Evolutionary conservation across 2,888 invertebrate genomes (phyloP).

Genomic region (Teleiodes luculella): DNA sequence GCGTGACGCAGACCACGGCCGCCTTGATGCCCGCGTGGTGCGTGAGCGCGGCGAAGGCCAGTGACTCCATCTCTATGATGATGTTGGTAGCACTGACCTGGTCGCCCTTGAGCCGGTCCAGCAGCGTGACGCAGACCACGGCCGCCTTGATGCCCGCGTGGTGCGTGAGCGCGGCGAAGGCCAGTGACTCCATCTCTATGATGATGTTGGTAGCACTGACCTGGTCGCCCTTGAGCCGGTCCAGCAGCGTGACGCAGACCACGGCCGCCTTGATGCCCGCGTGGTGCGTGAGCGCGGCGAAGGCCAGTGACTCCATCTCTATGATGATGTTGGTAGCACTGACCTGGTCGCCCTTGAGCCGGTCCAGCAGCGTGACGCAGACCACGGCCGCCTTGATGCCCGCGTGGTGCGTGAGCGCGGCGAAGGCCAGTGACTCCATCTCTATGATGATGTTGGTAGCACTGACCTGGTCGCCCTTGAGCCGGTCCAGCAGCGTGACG

Average conservation of each 20-base stretch:
- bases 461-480: constrained; percentile 94
- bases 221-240: constrained; percentile 96
- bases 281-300: constrained; percentile 95
- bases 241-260: constrained; percentile 93
- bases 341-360: constrained; percentile 96
- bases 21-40: constrained; percentile 95
- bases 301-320: constrained; percentile 81
- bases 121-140: constrained; percentile 94
- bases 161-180: constrained; percentile 95
- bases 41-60: constrained; percentile 95
- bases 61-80: too few relatives aligned
- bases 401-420: constrained; percentile 95
- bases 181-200: too few relatives aligned
- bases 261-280: constrained; percentile 96
- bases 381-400: constrained; percentile 95
- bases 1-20: constrained; percentile 95
- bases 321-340: too few relatives aligned
- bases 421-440: constrained; percentile 85
- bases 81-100: constrained; percentile 81
- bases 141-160: constrained; percentile 95
- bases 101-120: constrained; percentile 96
- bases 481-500: constrained; percentile 93
- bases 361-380: constrained; percentile 94
- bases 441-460: not conserved
- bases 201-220: constrained; percentile 63